Base-by-base conservation (phyloP, 2,113 vertebrate genomes). In the Pogonocichla stellata region DNA sequence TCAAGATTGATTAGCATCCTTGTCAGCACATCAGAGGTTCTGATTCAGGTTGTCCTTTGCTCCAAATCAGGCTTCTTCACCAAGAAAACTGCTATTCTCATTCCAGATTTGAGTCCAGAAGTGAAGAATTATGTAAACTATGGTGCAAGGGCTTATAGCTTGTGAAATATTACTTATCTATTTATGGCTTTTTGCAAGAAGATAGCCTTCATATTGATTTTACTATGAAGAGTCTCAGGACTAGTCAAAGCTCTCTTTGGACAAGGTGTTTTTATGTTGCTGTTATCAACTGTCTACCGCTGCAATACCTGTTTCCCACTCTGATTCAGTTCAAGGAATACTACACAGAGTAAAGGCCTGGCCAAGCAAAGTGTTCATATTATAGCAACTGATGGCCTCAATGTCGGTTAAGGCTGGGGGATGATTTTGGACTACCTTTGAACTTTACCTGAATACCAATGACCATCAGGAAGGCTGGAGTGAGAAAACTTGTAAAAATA, bases 331-430 rank as follows among this genome's bases (percentile, higher is more conserved):
- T 90, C 19, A 51, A 22, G 53, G 51, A 88, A 60, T 47, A 28
- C 4, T 34, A 22, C 19, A 43, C 8, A 65, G 7, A 38, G 38
- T 22, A 48, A 61, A 48, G 19, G 9, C 25, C 14, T 57, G 13
- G 34, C 7, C 28, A 67, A 43, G 6, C 0, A 33, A 85, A 78
- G 65, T 6, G 1, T 4, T 72, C 33, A 38, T 10, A 62, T 2
- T 10, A 20, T 7, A 69, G 23, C 8, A 88, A 36, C 19, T 3
- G 15, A 42, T 42, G 40, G 15, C 40, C 12, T 54, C 42, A 8
- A 16, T 19, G 8, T 19, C 26, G 57, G 2, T 22, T 6, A 12
- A 70, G 2, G 4, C 0, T 74, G 24, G 2, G 9, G 6, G 3
- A 33, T 48, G 12, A 4, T 90, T 24, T 26, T 45, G n/a, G 54